phyloP scores from a whole-genome alignment of 2,113 vertebrate species.

The Ptilorrhoa leucosticta region DNA sequence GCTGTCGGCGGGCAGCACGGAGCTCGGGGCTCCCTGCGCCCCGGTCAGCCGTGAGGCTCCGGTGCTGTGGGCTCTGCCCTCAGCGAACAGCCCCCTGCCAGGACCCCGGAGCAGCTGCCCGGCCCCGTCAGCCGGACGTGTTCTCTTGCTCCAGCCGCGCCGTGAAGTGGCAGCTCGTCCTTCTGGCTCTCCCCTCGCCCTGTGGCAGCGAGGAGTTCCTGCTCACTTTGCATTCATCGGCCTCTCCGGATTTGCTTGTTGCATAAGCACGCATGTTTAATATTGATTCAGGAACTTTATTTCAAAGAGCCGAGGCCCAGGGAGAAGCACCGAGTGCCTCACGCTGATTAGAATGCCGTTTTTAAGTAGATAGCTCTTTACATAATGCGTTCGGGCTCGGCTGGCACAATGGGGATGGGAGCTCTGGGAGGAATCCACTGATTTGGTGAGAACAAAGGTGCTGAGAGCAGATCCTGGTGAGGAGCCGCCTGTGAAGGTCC shows the following conservation, averaged over 20 bases:
- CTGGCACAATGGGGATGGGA: neutral
- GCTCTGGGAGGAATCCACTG: neutral
- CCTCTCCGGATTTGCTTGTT: neutral
- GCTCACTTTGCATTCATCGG: fast-evolving
- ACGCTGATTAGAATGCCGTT: neutral
- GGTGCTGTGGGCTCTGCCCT: fast-evolving
- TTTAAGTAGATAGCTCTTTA: neutral
- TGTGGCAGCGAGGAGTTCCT: fast-evolving
- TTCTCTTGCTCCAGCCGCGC: fast-evolving
- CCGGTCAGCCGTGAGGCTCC: fast-evolving
- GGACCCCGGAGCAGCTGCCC: neutral
- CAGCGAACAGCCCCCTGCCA: fast-evolving
- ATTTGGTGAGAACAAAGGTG: neutral
- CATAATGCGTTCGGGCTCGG: neutral
- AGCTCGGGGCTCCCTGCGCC: fast-evolving
- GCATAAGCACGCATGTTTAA: neutral
- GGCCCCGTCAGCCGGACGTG: neutral
- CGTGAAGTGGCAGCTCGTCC: fast-evolving
- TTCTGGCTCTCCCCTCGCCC: neutral
- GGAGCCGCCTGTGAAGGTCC: neutral
- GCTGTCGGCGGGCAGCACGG: neutral
- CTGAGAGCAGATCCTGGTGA: neutral
- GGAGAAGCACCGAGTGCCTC: neutral
- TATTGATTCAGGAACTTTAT: neutral
- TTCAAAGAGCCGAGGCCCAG: neutral